Conservation (phyloP, 2,113 vertebrate genomes). For the Callopanchax toddi region DNA sequence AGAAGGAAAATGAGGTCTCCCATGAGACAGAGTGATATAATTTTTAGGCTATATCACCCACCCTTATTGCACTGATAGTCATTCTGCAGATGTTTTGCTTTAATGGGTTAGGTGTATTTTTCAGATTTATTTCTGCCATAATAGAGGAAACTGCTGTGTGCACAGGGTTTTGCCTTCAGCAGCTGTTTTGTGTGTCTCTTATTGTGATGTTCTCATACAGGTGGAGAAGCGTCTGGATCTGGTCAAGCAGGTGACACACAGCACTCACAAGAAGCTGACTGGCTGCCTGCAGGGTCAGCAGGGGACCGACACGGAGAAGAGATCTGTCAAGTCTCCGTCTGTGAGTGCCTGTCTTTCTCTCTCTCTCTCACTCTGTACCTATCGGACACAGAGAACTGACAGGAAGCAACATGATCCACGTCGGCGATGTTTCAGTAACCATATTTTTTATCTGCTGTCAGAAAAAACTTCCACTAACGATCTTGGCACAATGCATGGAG, state of each 20-base stretch:
- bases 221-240: conserved; percentile 97
- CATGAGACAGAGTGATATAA: background rate
- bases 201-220: conserved; percentile 65
- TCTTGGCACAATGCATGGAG: conserved; percentile 93
- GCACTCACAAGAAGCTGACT: conserved; percentile 97
- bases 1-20: too few relatives aligned
- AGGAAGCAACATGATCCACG: background rate
- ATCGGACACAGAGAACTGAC: conserved; percentile 4
- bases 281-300: conserved; percentile 98
- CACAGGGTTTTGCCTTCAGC: background rate
- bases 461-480: conserved; percentile 95
- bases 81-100: too few relatives aligned
- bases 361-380: too few relatives aligned
- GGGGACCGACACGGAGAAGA: conserved; percentile 91
- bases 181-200: background rate
- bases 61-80: too few relatives aligned
- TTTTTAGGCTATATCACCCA: too few relatives aligned
- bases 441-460: conserved; percentile 65
- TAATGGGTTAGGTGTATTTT: background rate
- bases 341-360: conserved; percentile 56
- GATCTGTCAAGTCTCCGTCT: conserved; percentile 88
- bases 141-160: background rate
- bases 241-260: conserved; percentile 97
- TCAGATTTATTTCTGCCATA: too few relatives aligned
- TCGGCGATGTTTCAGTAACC: background rate